phyloP scores from a whole-genome alignment of 2,888 invertebrate genomes.

The Chaetogeoica ovagalla region DNA sequence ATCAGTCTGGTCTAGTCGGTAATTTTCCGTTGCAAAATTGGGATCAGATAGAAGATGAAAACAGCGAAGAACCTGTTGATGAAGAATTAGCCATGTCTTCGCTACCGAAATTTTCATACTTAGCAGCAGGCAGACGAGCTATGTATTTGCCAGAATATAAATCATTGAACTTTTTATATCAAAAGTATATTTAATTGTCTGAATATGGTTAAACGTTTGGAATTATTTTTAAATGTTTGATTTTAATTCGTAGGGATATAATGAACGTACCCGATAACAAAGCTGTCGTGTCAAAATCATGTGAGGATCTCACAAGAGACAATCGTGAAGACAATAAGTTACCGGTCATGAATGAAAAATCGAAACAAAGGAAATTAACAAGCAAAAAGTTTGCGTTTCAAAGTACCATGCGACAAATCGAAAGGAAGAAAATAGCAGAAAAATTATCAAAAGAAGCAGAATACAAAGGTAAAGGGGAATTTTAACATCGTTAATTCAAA shows the following conservation, averaged over 20 bases:
- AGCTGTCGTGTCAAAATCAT: constrained; percentile 60
- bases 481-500: background rate
- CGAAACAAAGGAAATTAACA: constrained; percentile 39
- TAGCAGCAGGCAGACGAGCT: constrained; percentile 72
- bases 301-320: constrained; percentile 59
- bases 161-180: constrained; percentile 55
- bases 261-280: constrained; percentile 17
- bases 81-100: constrained; percentile 39
- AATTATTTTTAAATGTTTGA: background rate
- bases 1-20: constrained; percentile 57
- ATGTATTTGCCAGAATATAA: constrained; percentile 73
- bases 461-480: constrained; percentile 62
- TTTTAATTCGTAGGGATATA: constrained; percentile 11
- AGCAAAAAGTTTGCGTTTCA: constrained; percentile 72
- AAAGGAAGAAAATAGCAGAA: constrained; percentile 73
- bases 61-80: constrained; percentile 17
- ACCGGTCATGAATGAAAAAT: constrained; percentile 28
- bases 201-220: background rate
- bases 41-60: constrained; percentile 18
- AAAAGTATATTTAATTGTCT: constrained; percentile 53
- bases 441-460: constrained; percentile 77
- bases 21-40: constrained; percentile 47
- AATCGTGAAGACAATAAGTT: constrained; percentile 44
- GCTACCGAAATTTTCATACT: constrained; percentile 63
- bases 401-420: constrained; percentile 80